Conservation (phyloP, 2,888 invertebrate genomes). For the Apotomis turbidana region DNA sequence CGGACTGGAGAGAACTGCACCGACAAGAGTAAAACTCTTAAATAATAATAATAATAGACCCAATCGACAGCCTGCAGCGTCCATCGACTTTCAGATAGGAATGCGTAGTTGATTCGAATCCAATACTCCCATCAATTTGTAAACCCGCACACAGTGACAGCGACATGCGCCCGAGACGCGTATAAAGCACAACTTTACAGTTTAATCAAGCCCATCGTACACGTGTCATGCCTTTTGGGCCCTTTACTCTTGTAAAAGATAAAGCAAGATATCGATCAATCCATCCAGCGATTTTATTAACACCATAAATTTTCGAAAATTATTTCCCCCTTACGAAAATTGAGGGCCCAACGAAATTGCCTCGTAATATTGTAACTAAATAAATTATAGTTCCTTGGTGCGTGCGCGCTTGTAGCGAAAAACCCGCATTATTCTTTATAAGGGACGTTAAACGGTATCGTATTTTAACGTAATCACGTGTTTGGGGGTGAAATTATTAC, state of each 20-base stretch:
- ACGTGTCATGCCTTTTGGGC: slow-evolving; percentile 21
- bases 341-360: slow-evolving; percentile 56
- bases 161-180: slow-evolving; percentile 5
- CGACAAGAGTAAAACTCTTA: too few species aligned
- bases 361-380: slow-evolving; percentile 60
- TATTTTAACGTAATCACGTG: slow-evolving; percentile 38
- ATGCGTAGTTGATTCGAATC: slow-evolving; percentile 5
- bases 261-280: slow-evolving; percentile 64
- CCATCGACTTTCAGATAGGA: neutral
- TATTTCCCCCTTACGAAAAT: slow-evolving; percentile 59
- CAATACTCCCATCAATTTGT: slow-evolving; percentile 26
- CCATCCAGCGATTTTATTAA: slow-evolving; percentile 63
- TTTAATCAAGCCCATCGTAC: slow-evolving; percentile 31
- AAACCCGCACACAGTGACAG: slow-evolving; percentile 21
- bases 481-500: slow-evolving; percentile 37
- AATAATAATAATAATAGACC: too few species aligned
- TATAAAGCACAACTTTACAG: slow-evolving; percentile 36
- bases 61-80: neutral
- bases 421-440: slow-evolving; percentile 41
- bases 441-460: slow-evolving; percentile 26
- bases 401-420: slow-evolving; percentile 57
- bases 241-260: slow-evolving; percentile 42
- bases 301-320: slow-evolving; percentile 64
- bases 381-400: slow-evolving; percentile 61
- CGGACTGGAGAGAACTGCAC: too few species aligned